Evolutionary conservation across 2,113 vertebrate genomes (phyloP).

Genomic region (Choloepus hoffmanni): DNA sequence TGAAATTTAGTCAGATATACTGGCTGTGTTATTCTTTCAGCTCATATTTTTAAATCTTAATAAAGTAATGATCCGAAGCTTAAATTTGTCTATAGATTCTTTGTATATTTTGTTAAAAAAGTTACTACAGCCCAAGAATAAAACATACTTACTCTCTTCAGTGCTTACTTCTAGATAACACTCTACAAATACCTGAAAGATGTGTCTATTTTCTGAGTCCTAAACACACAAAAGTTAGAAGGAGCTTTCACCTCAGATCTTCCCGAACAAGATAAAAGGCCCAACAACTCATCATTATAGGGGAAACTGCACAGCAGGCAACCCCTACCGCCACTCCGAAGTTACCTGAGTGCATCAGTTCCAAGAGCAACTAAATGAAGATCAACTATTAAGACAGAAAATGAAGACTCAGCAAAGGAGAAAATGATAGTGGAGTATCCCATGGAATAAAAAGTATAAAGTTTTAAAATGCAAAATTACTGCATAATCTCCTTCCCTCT

Average conservation of each 20-base stretch:
- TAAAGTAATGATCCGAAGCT: background rate
- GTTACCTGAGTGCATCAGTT: background rate
- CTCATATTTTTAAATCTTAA: constrained; percentile 34
- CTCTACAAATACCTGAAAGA: background rate
- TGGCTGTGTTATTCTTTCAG: background rate
- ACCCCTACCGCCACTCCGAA: background rate
- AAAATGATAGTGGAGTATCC: background rate
- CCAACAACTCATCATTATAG: background rate
- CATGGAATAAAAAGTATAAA: background rate
- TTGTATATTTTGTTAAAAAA: background rate
- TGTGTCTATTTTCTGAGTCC: background rate
- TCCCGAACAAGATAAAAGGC: background rate
- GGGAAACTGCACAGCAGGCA: background rate
- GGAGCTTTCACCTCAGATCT: background rate
- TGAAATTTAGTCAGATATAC: background rate
- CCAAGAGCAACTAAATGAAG: background rate
- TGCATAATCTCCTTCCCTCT: background rate
- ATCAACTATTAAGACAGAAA: background rate
- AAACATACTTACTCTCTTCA: background rate
- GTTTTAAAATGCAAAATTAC: constrained; percentile 21
- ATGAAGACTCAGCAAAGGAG: background rate
- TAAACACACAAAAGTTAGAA: background rate
- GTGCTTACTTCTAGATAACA: background rate
- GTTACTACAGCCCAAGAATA: background rate
- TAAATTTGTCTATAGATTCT: background rate